Percentiles rank a stretch among this genome's conserved stretches.
phyloP scores from a whole-genome alignment of 2,888 invertebrate species.

The Zygogramma bicolorata region DNA sequence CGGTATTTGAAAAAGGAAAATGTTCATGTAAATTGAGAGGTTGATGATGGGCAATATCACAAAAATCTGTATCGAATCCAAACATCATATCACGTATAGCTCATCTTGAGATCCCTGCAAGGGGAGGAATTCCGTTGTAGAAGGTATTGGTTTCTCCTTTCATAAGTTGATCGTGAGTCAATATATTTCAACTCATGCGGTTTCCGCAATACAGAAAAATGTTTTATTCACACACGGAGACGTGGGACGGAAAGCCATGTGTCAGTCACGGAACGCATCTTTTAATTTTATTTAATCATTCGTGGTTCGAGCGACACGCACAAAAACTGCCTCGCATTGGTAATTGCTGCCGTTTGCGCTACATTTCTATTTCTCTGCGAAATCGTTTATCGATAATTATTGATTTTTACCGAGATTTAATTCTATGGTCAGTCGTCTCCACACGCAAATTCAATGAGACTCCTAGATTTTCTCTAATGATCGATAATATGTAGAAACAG shows the following conservation, averaged over 20 bases:
- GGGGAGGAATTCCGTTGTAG: too few relatives aligned
- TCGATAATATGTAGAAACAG: neutral
- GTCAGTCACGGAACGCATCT: slow-evolving; percentile 45
- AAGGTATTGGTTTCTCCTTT: too few relatives aligned
- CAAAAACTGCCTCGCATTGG: slow-evolving; percentile 16
- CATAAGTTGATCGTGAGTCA: too few relatives aligned
- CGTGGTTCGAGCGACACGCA: slow-evolving; percentile 37
- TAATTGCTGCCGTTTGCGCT: slow-evolving; percentile 26
- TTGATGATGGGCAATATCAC: too few relatives aligned
- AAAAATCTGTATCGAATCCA: too few relatives aligned
- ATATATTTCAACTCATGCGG: too few relatives aligned
- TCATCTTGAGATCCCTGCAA: too few relatives aligned
- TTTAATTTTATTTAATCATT: slow-evolving; percentile 42
- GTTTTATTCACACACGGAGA: slow-evolving; percentile 41
- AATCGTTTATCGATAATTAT: slow-evolving; percentile 25
- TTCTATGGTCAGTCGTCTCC: slow-evolving; percentile 12
- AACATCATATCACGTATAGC: too few relatives aligned
- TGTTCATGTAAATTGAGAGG: too few relatives aligned
- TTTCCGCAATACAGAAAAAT: slow-evolving; percentile 29
- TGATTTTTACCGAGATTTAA: slow-evolving; percentile 18
- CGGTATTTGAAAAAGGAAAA: too few relatives aligned
- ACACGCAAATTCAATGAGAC: slow-evolving; percentile 8
- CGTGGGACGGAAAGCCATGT: slow-evolving; percentile 36
- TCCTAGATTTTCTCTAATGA: neutral
- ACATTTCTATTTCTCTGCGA: slow-evolving; percentile 28